Evolutionary conservation across 1,140 invertebrate species (phyloP).

Genomic region (Drosophila guanche): DNA sequence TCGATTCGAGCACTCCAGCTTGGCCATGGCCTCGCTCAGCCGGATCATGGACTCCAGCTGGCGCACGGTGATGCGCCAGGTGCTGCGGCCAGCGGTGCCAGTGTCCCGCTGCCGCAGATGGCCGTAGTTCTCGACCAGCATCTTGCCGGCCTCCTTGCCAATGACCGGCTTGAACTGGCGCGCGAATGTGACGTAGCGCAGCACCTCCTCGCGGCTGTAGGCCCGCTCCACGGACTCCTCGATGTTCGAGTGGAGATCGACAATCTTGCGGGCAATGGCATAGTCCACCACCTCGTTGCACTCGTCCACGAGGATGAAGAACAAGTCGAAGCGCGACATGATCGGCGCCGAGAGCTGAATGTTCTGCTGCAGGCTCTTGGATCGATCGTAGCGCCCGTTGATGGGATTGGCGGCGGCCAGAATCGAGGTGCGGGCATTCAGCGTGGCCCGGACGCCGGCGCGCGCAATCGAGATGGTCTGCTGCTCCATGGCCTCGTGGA

Average conservation of each 20-base stretch:
- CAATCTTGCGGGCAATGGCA: slow-evolving; percentile 97
- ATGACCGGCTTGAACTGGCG: slow-evolving; percentile 98
- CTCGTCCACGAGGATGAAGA: slow-evolving; percentile 98
- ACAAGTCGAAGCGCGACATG: slow-evolving; percentile 99
- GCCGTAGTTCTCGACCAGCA: slow-evolving; percentile 95
- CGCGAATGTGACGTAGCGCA: slow-evolving; percentile 98
- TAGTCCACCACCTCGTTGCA: slow-evolving; percentile 97
- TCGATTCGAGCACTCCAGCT: slow-evolving; percentile 96
- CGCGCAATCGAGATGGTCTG: slow-evolving; percentile 99
- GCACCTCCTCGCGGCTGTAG: slow-evolving; percentile 94
- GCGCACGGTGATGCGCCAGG: slow-evolving; percentile 99
- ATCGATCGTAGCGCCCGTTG: slow-evolving; percentile 97
- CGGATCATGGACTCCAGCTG: slow-evolving; percentile 99
- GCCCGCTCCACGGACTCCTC: slow-evolving; percentile 90
- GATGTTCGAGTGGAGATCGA: slow-evolving; percentile 95
- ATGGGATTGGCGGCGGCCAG: slow-evolving; percentile 99
- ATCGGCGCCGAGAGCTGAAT: slow-evolving; percentile 97
- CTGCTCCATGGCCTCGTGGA: slow-evolving; percentile 99
- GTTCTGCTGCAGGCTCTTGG: slow-evolving; percentile 98
- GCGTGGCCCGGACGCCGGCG: slow-evolving; percentile 97
- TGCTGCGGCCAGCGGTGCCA: slow-evolving; percentile 88
- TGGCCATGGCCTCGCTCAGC: slow-evolving; percentile 97
- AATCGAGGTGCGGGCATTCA: slow-evolving; percentile 99
- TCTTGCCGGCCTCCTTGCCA: slow-evolving; percentile 91
- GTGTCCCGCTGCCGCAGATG: slow-evolving; percentile 93